phyloP scores from a whole-genome alignment of 2,797 vertebrate genomes.

The Triplophysa bombifrons region DNA sequence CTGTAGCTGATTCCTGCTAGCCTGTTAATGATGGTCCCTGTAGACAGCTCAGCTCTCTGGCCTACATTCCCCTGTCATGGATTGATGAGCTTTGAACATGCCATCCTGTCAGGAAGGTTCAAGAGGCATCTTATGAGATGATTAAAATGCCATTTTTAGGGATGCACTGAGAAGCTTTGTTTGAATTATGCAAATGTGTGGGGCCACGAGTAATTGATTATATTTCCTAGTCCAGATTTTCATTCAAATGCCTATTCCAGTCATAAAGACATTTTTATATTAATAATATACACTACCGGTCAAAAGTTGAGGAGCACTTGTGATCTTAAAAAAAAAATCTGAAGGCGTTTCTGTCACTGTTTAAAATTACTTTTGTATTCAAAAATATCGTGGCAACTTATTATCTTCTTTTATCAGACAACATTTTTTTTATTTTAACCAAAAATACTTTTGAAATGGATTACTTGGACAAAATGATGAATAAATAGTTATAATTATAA shows the following conservation, averaged over 20 bases:
- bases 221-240: conserved; percentile 5
- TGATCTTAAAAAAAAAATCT: too few relatives aligned
- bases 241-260: conserved; percentile 1
- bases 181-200: conserved; percentile 32
- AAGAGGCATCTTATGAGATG: conserved; percentile 32
- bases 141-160: conserved; percentile 36
- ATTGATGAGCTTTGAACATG: conserved; percentile 49
- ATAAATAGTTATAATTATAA: too few relatives aligned
- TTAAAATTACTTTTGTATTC: too few relatives aligned
- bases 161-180: conserved; percentile 34
- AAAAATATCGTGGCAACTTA: too few relatives aligned
- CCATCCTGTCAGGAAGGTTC: conserved; percentile 44
- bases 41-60: conserved; percentile 36
- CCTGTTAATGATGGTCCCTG: conserved; percentile 48
- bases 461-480: too few relatives aligned
- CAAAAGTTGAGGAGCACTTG: too few relatives aligned
- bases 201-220: conserved; percentile 34
- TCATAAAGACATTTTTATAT: conserved; percentile 12
- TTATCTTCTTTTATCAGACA: too few relatives aligned
- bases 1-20: conserved; percentile 42
- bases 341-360: too few relatives aligned
- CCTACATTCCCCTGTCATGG: conserved; percentile 44
- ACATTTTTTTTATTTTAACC: too few relatives aligned
- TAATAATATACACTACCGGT: too few relatives aligned
- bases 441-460: too few relatives aligned